Percentiles rank a stretch among this genome's conserved stretches.
phyloP scores from a whole-genome alignment of 2,113 vertebrate species.

The Pseudorasbora parva region DNA sequence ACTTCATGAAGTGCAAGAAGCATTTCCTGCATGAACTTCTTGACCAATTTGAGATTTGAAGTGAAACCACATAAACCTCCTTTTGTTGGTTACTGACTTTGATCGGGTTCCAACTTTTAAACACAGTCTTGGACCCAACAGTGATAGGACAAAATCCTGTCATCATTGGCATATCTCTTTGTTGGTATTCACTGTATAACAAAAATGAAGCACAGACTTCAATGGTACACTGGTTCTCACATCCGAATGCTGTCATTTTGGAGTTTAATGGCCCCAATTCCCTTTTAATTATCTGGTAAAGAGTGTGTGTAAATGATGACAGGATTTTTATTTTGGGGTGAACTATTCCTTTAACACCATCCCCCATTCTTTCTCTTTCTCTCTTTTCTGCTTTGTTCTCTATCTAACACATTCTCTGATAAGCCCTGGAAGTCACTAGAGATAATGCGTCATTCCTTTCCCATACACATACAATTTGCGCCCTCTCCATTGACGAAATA shows the following conservation, averaged over 20 bases:
- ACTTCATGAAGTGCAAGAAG: conserved; percentile 66
- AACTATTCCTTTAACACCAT: conserved; percentile 53
- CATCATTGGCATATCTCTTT: not conserved
- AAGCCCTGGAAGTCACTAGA: conserved; percentile 59
- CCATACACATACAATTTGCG: conserved; percentile 14
- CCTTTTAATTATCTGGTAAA: not conserved
- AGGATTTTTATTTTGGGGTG: not conserved
- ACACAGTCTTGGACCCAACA: conserved; percentile 52
- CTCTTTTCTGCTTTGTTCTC: conserved; percentile 22
- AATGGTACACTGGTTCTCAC: not conserved
- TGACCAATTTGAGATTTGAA: conserved; percentile 34
- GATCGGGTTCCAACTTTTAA: not conserved
- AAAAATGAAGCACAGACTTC: not conserved
- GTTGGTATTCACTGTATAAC: not conserved
- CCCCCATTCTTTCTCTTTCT: conserved; percentile 45
- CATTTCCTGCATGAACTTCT: conserved; percentile 55
- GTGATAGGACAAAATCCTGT: not conserved
- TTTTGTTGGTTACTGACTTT: not conserved
- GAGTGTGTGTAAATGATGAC: not conserved
- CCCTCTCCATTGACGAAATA: not conserved
- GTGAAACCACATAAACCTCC: not conserved
- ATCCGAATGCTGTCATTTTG: not conserved
- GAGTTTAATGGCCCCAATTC: not conserved
- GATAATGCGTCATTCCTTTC: conserved; percentile 65
- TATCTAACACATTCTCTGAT: conserved; percentile 59